A percentile compares a stretch with the other conserved stretches of the same genome.
These are phyloP conservation scores for Alsophila aescularia DNA, from an alignment of 2,888 invertebrate species.

Conservation along the genomic window DNA sequence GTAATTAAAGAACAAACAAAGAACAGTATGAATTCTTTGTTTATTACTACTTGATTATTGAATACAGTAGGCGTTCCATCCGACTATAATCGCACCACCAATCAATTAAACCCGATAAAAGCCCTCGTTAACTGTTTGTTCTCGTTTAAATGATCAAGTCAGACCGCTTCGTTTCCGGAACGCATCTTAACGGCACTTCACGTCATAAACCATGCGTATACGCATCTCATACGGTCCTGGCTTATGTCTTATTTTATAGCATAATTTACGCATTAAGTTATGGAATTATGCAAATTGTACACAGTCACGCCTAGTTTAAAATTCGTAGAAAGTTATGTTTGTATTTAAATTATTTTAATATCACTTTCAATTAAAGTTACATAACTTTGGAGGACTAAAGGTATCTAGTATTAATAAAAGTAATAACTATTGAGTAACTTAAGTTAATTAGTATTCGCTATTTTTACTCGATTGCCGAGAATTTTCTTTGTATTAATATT, in stretches of 20 bases:
- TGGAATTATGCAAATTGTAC: constrained; percentile 12
- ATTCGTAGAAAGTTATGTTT: constrained; percentile 26
- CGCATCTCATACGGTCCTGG: not conserved
- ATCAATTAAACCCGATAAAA: constrained; percentile 21
- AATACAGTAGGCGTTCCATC: not conserved
- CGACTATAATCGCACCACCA: constrained; percentile 1
- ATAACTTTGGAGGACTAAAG: constrained; percentile 4
- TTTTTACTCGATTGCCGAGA: no score
- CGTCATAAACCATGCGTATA: not conserved
- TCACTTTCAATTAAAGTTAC: constrained; percentile 24
- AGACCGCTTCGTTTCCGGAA: constrained; percentile 31
- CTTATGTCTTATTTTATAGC: constrained; percentile 12
- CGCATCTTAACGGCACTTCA: constrained; percentile 19
- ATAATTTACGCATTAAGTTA: constrained; percentile 12
- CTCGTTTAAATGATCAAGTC: constrained; percentile 33
- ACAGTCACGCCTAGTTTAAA: constrained; percentile 20
- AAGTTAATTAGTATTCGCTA: no score
- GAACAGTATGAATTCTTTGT: no score
- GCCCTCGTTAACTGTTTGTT: constrained; percentile 25
- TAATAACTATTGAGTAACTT: not conserved
- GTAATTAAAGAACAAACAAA: no score
- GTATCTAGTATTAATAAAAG: constrained; percentile 9
- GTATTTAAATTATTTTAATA: constrained; percentile 12
- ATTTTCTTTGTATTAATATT: no score
- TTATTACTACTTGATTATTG: no score